phyloP scores from a whole-genome alignment of 2,888 invertebrate species.

The Tiliacea citrago region DNA sequence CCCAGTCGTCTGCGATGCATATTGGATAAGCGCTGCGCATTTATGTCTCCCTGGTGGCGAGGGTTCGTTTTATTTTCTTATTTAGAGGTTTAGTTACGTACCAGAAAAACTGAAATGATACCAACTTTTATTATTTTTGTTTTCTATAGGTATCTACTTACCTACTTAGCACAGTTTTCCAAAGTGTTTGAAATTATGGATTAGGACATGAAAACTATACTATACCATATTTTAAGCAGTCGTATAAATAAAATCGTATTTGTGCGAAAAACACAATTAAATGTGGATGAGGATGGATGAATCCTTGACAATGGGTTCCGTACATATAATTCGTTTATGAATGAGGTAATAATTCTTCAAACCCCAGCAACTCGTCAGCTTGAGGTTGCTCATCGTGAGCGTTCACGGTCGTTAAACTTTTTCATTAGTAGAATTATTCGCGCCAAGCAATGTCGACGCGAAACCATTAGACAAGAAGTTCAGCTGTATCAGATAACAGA shows the following conservation, averaged over 20 bases:
- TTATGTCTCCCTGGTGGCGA: slow-evolving; percentile 48
- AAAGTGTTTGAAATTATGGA: neutral
- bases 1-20: slow-evolving; percentile 49
- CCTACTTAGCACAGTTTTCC: neutral
- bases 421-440: slow-evolving; percentile 61
- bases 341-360: slow-evolving; percentile 46
- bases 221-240: neutral
- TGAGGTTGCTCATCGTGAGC: slow-evolving; percentile 34
- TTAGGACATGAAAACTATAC: neutral
- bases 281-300: too few species aligned
- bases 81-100: slow-evolving; percentile 19
- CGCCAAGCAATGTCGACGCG: neutral
- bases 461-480: slow-evolving; percentile 27
- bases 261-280: neutral
- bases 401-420: slow-evolving; percentile 55
- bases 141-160: neutral
- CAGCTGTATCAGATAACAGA: slow-evolving; percentile 51
- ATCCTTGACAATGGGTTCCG: neutral
- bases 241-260: neutral
- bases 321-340: slow-evolving; percentile 40
- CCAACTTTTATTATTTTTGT: slow-evolving; percentile 12
- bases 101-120: slow-evolving; percentile 17
- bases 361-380: slow-evolving; percentile 32
- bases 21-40: slow-evolving; percentile 59
- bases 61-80: slow-evolving; percentile 50